A percentile compares a stretch with the other conserved stretches of the same genome.
Conservation (phyloP, 2,888 invertebrate genomes). For the Lycocerus yunnanus region DNA sequence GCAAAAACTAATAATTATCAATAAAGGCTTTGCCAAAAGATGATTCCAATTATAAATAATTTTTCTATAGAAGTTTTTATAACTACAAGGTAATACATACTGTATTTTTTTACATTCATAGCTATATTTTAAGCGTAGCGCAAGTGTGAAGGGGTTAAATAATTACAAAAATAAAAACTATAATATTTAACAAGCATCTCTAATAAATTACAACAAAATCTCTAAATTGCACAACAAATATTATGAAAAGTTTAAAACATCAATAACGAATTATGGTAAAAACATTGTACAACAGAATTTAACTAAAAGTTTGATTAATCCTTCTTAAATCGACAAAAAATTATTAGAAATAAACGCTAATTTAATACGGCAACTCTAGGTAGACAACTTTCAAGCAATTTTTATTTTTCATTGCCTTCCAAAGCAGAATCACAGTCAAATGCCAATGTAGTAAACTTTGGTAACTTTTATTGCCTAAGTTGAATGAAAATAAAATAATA, state of each 20-base stretch:
- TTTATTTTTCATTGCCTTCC: not conserved
- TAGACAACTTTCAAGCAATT: constrained; percentile 1
- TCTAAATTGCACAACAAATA: constrained; percentile 8
- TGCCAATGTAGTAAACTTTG: not conserved
- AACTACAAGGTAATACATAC: constrained; percentile 27
- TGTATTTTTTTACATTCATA: constrained; percentile 49
- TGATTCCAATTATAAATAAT: constrained; percentile 39
- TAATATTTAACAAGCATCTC: constrained; percentile 44
- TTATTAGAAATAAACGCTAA: not conserved
- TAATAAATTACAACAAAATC: constrained; percentile 21
- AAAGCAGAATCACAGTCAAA: constrained; percentile 2
- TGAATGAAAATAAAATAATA: not conserved
- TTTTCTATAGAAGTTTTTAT: constrained; percentile 41
- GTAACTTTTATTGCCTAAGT: constrained; percentile 1
- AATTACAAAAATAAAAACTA: constrained; percentile 46
- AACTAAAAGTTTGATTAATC: not conserved
- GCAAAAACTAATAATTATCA: constrained; percentile 27
- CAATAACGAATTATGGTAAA: not conserved
- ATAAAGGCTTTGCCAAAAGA: constrained; percentile 34
- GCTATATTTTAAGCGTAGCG: constrained; percentile 50
- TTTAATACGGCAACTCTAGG: not conserved
- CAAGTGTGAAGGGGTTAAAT: constrained; percentile 41
- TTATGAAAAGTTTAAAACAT: not conserved
- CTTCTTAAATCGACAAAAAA: not conserved
- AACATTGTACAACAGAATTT: not conserved